Percentiles rank a stretch among this genome's conserved stretches.
Evolutionary conservation across 2,113 vertebrate species (phyloP).

Genomic region (Morone chrysops): DNA sequence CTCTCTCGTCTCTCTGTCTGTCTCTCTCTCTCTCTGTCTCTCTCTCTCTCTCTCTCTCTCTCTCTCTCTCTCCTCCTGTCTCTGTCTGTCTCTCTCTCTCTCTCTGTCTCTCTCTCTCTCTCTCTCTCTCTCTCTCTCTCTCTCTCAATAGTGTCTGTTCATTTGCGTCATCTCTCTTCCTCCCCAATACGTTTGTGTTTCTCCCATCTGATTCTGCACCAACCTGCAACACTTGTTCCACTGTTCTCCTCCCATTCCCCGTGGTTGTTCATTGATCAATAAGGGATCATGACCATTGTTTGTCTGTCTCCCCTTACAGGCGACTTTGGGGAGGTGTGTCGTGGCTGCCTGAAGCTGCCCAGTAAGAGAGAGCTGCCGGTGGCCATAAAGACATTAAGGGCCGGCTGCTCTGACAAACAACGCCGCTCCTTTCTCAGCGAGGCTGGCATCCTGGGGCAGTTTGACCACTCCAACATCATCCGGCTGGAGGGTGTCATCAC

Average conservation of each 20-base stretch:
- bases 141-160: conserved; percentile 42
- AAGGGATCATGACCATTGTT: conserved; percentile 13
- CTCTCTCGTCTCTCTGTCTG: too few relatives aligned
- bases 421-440: conserved; percentile 90
- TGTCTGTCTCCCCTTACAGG: conserved; percentile 80
- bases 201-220: conserved; percentile 18
- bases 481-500: conserved; percentile 95
- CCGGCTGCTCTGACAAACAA: conserved; percentile 90
- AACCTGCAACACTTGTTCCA: not conserved
- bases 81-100: conserved; percentile 7
- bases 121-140: conserved; percentile 17
- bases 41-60: conserved; percentile 16
- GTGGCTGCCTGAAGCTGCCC: conserved; percentile 92
- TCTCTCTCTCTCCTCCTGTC: conserved; percentile 29
- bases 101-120: conserved; percentile 16
- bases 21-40: conserved; percentile 1
- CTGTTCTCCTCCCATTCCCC: not conserved
- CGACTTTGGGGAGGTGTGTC: conserved; percentile 92
- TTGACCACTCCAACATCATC: conserved; percentile 93
- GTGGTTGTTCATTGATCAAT: not conserved
- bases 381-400: conserved; percentile 90
- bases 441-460: conserved; percentile 94
- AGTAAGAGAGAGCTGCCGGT: conserved; percentile 93
- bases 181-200: conserved; percentile 18
- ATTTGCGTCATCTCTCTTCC: conserved; percentile 49